Evolutionary conservation across 2,888 invertebrate genomes (phyloP).

Genomic region (Patella caerulea): DNA sequence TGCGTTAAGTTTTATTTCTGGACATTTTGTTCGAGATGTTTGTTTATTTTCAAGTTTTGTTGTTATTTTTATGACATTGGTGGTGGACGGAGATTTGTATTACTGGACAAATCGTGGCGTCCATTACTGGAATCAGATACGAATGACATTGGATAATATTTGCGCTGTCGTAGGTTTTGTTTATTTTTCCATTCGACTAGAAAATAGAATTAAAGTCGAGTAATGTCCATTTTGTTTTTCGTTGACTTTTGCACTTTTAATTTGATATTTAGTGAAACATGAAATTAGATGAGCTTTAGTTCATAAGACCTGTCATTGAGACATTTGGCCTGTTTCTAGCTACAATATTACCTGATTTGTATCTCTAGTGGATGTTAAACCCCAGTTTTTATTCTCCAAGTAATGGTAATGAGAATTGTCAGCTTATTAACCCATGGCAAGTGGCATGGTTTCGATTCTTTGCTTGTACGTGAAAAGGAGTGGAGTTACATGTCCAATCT

Average conservation of each 20-base stretch:
- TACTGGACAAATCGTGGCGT: slow-evolving; percentile 64
- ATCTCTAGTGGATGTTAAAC: too few species aligned
- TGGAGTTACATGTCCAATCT: too few species aligned
- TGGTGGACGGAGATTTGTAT: slow-evolving; percentile 59
- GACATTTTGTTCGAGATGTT: slow-evolving; percentile 61
- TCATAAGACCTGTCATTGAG: too few species aligned
- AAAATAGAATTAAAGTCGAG: slow-evolving; percentile 20
- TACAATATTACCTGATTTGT: too few species aligned
- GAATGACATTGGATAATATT: slow-evolving; percentile 56
- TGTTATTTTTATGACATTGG: slow-evolving; percentile 48
- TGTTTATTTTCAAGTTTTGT: slow-evolving; percentile 51
- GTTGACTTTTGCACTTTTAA: not conserved
- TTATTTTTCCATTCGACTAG: slow-evolving; percentile 22
- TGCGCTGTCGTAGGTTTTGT: slow-evolving; percentile 52
- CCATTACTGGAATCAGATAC: slow-evolving; percentile 66
- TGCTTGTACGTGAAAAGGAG: too few species aligned
- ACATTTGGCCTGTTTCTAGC: too few species aligned
- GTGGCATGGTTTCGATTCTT: too few species aligned
- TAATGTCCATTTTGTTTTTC: not conserved
- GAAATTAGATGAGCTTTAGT: too few species aligned
- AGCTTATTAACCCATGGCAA: too few species aligned
- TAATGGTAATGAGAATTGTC: too few species aligned
- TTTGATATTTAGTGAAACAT: not conserved
- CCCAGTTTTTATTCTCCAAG: too few species aligned
- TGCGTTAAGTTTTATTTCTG: slow-evolving; percentile 62